These are phyloP conservation scores for Rhadinocentrus ornatus DNA, from an alignment of 2,797 vertebrate species.

Conservation along the genomic window DNA sequence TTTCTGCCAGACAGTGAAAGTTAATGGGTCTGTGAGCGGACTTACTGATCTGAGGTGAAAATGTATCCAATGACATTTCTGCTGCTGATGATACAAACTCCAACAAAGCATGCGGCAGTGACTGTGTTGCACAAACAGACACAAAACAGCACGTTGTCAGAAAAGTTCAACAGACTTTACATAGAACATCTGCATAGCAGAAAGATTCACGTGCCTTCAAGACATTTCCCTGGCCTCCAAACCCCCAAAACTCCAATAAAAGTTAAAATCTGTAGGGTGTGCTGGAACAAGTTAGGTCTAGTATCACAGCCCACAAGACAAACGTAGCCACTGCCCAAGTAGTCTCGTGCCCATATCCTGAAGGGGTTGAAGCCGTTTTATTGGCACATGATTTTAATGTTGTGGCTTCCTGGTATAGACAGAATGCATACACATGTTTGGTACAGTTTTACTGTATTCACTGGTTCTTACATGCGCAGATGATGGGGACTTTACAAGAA, in stretches of 20 bases:
- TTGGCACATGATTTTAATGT: no score
- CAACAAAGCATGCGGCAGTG: conserved; percentile 69
- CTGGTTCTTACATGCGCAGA: conserved; percentile 81
- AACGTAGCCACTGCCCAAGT: not conserved
- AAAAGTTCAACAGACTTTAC: not conserved
- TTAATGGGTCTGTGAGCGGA: conserved; percentile 22
- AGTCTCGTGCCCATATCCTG: not conserved
- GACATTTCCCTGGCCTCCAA: not conserved
- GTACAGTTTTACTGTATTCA: not conserved
- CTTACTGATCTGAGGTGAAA: conserved; percentile 80
- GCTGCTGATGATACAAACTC: conserved; percentile 32
- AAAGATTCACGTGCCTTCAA: not conserved
- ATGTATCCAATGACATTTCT: conserved; percentile 79
- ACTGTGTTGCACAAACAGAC: conserved; percentile 50
- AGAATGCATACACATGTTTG: not conserved
- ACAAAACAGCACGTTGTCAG: not conserved
- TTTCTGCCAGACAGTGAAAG: not conserved
- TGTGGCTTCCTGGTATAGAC: no score
- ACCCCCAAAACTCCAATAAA: not conserved
- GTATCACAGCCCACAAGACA: not conserved
- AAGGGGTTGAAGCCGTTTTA: no score
- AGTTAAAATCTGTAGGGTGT: not conserved
- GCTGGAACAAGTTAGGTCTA: no score
- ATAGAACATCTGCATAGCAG: not conserved
- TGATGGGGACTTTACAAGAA: conserved; percentile 79